Percentiles rank a stretch among this genome's conserved stretches.
These are phyloP conservation scores for Phalacrocorax carbo DNA, from an alignment of 2,113 vertebrate genomes.

Conservation along the genomic window DNA sequence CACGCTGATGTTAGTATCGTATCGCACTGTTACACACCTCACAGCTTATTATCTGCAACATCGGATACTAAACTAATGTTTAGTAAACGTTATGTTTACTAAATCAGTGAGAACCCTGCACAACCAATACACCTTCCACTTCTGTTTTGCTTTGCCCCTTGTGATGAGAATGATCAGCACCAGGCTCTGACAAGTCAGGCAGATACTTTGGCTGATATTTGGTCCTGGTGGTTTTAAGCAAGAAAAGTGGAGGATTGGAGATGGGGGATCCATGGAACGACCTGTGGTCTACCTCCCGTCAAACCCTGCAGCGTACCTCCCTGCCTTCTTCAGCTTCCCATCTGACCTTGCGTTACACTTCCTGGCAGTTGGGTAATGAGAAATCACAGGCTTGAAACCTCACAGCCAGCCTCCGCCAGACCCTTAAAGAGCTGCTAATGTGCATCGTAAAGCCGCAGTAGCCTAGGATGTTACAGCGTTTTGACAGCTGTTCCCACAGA, in stretches of 20 bases:
- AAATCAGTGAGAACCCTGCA: background rate
- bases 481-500: constrained; percentile 85
- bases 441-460: constrained; percentile 72
- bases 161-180: background rate
- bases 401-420: constrained; percentile 55
- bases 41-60: background rate
- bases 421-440: constrained; percentile 71
- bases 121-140: background rate
- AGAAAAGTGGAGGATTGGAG: background rate
- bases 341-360: background rate
- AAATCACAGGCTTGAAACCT: constrained; percentile 19
- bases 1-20: background rate
- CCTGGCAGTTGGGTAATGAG: constrained; percentile 29
- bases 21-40: background rate
- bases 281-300: background rate
- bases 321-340: background rate
- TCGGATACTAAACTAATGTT: too few relatives aligned
- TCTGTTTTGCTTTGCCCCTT: background rate
- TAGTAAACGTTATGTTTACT: background rate
- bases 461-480: constrained; percentile 75
- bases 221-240: background rate
- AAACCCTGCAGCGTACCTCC: background rate
- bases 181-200: background rate
- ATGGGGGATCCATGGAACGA: background rate
- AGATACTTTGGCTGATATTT: background rate